phyloP scores from a whole-genome alignment of 2,113 vertebrate species.

The Mesitornis unicolor region DNA sequence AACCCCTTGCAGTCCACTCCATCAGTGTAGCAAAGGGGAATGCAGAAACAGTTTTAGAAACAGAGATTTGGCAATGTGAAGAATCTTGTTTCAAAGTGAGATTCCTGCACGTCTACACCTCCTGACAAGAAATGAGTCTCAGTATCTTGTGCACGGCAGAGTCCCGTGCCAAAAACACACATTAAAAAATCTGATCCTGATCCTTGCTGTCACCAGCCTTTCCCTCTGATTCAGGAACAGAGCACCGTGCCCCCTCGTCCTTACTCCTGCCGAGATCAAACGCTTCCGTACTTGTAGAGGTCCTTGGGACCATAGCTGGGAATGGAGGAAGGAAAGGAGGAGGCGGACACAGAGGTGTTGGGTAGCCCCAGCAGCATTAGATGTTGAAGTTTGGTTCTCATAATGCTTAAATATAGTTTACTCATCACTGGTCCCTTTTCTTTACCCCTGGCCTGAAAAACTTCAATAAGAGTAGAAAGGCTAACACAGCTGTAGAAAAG shows the following conservation, averaged over 20 bases:
- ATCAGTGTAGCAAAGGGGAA: neutral
- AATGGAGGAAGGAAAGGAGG: neutral
- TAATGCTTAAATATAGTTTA: neutral
- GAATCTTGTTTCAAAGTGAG: neutral
- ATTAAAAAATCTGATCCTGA: accelerated
- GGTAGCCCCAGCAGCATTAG: neutral
- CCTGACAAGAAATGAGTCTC: neutral
- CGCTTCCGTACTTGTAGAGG: neutral
- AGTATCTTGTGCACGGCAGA: neutral
- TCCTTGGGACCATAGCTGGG: neutral
- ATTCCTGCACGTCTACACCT: neutral
- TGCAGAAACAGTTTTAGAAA: neutral
- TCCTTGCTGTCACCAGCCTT: neutral
- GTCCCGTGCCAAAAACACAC: neutral
- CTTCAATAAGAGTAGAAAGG: neutral
- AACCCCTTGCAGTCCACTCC: neutral
- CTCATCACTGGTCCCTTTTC: neutral
- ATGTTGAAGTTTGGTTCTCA: neutral
- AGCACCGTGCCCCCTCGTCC: neutral
- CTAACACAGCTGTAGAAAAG: neutral
- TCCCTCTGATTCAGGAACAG: neutral
- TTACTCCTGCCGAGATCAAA: neutral
- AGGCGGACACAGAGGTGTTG: neutral
- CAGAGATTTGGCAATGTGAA: neutral
- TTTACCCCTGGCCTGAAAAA: neutral